Base-by-base conservation (phyloP, 2,113 vertebrate species). In the Elephantulus edwardii region DNA sequence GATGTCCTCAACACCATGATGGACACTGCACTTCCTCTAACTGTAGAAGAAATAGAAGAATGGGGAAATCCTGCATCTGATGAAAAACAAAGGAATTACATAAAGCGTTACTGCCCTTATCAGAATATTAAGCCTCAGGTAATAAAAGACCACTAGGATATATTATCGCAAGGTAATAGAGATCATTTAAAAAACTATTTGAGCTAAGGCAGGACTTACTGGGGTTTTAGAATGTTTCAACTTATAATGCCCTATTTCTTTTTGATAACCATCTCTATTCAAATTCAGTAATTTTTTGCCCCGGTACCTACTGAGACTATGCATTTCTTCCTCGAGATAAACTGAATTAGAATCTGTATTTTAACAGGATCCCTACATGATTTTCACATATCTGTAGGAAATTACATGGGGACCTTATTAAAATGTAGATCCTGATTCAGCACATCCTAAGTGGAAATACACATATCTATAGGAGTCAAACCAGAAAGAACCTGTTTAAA, bases 71-170 rank as follows among this genome's bases (percentile, higher is more conserved):
- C 99, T 46, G 91, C 98, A 46, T 96, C 95, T 91, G 97, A 98
- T 95, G 95, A 97, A 77, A 95, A 96, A 66, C 97, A 98, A 62
- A 97, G 96, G 95, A 96, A 97, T 54, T 97, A 97, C 96, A 99
- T 99, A 95, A 97, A 98, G 93, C 98, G 97, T 90, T 99, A 99
- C 95, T 99, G 99, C 93, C 99, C 99, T 33, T 98, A 97, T 94
- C 97, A 98, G 93, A 99, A 99, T 96, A 99, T 99, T 91, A 98
- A 96, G 54, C 97, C 98, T 95, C 99, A 99, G 99, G 99, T 99
- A 97, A 95, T 92, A 93, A 89, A 75, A 74, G 38, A 20, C 54
- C 9, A 40, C 52, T 40, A 5, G 5, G 26, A 8, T 40, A 26
- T 24, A 28, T 33, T 56, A 20, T 87, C 8, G 22, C 26, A 6